phyloP scores from a whole-genome alignment of 2,888 invertebrate species.

The Caenorhabditis sinica region DNA sequence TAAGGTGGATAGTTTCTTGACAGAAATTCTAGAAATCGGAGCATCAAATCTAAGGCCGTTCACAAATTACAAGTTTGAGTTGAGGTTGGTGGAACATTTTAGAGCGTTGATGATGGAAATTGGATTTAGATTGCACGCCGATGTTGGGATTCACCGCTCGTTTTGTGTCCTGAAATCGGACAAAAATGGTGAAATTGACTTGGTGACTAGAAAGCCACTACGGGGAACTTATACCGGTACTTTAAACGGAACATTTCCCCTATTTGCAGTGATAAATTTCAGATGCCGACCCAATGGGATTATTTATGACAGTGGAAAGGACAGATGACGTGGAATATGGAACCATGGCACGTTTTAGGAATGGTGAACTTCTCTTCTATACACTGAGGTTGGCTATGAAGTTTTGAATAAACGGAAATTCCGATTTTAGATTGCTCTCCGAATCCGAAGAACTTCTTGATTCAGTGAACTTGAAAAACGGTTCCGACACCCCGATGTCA shows the following conservation, averaged over 20 bases:
- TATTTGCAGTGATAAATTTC: too few relatives aligned
- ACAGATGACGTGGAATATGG: not conserved
- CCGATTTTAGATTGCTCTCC: not conserved
- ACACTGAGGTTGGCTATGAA: too few relatives aligned
- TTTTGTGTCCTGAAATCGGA: not conserved
- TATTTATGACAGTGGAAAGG: slow-evolving; percentile 44
- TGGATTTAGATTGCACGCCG: not conserved
- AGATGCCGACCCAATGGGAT: slow-evolving; percentile 56
- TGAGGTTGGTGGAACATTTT: not conserved
- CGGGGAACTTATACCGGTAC: slow-evolving; percentile 35
- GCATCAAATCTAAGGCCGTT: not conserved
- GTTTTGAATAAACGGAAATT: not conserved
- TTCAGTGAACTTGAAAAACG: too few relatives aligned
- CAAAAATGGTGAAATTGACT: not conserved
- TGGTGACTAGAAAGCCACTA: not conserved
- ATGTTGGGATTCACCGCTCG: not conserved
- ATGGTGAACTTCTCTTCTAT: not conserved
- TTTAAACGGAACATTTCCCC: too few relatives aligned
- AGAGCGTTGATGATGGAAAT: not conserved
- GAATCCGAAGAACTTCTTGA: too few relatives aligned
- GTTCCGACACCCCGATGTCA: too few relatives aligned
- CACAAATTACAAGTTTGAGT: not conserved
- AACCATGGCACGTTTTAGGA: not conserved
- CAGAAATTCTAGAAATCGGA: not conserved
- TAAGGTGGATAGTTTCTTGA: not conserved